Conservation (phyloP, 2,888 invertebrate species). For the Microchrysa polita region DNA sequence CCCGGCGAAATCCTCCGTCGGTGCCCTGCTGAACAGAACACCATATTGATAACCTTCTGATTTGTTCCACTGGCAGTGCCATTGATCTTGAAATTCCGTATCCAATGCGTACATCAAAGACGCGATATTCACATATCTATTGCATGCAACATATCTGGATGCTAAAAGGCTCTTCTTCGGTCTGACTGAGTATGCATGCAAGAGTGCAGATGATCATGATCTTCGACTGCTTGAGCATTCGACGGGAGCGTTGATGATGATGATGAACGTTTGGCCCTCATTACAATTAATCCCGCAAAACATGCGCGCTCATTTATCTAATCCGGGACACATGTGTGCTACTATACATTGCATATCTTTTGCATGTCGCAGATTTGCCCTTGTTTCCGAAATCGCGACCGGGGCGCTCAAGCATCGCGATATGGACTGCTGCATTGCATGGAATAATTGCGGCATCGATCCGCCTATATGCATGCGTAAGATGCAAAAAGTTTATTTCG, state of each 20-base stretch:
- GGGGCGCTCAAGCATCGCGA: background rate
- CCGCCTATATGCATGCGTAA: too few relatives aligned
- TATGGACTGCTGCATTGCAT: background rate
- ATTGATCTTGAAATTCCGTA: conserved; percentile 55
- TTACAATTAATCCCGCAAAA: conserved; percentile 54
- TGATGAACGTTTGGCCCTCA: conserved; percentile 53
- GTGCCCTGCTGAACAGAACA: too few relatives aligned
- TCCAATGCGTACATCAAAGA: background rate
- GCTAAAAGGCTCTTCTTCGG: too few relatives aligned
- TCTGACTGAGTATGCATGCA: too few relatives aligned
- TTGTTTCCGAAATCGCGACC: background rate
- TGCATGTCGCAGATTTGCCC: conserved; percentile 5
- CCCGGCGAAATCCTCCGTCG: too few relatives aligned
- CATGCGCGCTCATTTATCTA: conserved; percentile 55
- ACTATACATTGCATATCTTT: conserved; percentile 41
- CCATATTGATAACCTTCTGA: conserved; percentile 50
- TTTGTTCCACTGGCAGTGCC: conserved; percentile 57
- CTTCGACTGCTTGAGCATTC: too few relatives aligned
- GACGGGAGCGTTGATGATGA: conserved; percentile 13
- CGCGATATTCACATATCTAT: background rate
- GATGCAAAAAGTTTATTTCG: background rate
- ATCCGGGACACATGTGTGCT: conserved; percentile 45
- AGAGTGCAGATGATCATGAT: background rate
- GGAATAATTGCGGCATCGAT: conserved; percentile 2
- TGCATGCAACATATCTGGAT: too few relatives aligned